A percentile compares a stretch with the other conserved stretches of the same genome.
These are phyloP conservation scores for Strigamia maritima DNA, from an alignment of 2,888 invertebrate species.

Conservation along the genomic window DNA sequence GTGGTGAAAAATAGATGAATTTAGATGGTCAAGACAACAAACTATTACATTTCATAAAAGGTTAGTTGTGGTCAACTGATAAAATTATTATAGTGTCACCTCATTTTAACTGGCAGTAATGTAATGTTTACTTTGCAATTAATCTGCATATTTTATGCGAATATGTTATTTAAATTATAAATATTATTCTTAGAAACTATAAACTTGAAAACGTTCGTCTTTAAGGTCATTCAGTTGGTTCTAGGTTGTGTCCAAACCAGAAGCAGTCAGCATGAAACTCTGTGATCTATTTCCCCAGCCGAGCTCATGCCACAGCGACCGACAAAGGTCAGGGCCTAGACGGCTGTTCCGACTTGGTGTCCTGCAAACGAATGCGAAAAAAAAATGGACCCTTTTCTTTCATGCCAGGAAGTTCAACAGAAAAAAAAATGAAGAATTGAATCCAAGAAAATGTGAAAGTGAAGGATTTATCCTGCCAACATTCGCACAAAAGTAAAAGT, in stretches of 20 bases:
- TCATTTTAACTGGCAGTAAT: neutral
- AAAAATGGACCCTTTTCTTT: constrained; percentile 23
- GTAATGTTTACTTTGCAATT: neutral
- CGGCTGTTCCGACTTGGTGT: constrained; percentile 30
- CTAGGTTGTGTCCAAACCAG: constrained; percentile 31
- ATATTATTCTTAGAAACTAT: neutral
- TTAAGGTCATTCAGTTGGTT: constrained; percentile 16
- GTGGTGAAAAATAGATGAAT: constrained; percentile 32
- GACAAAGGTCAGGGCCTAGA: constrained; percentile 32
- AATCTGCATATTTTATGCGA: neutral
- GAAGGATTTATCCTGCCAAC: constrained; percentile 10
- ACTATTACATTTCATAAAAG: constrained; percentile 11
- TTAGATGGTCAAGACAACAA: constrained; percentile 17
- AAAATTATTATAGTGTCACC: neutral
- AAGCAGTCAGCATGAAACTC: constrained; percentile 34
- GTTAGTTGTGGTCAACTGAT: neutral
- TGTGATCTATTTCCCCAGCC: constrained; percentile 22
- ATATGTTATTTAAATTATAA: neutral
- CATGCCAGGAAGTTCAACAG: neutral
- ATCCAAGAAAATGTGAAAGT: neutral
- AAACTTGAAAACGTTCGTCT: neutral
- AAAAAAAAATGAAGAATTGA: constrained; percentile 21
- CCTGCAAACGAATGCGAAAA: constrained; percentile 17
- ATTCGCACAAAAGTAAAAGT: neutral
- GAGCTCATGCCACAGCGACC: constrained; percentile 5